Evolutionary conservation across 2,797 vertebrate genomes (phyloP).

Genomic region (Valencia hispanica): DNA sequence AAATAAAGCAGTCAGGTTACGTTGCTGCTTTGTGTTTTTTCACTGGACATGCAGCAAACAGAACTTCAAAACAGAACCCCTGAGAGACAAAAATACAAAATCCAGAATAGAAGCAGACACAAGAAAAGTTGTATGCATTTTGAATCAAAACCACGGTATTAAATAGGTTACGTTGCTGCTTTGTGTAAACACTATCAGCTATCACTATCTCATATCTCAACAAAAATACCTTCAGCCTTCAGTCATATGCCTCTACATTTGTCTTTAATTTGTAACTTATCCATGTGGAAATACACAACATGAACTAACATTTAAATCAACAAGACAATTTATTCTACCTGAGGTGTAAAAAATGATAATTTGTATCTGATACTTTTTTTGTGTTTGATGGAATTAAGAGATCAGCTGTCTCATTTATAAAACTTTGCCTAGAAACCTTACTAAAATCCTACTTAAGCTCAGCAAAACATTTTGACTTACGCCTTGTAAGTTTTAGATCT

Average conservation of each 20-base stretch:
- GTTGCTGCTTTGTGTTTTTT: conserved; percentile 22
- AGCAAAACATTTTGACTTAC: too few relatives aligned
- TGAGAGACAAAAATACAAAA: conserved; percentile 32
- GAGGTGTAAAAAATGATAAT: not conserved
- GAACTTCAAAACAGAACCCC: conserved; percentile 37
- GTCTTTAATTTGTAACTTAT: not conserved
- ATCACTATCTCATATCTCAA: not conserved
- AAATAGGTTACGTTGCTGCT: too few relatives aligned
- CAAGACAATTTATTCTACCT: not conserved
- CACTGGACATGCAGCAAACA: conserved; percentile 18
- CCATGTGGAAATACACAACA: not conserved
- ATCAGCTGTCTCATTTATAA: too few relatives aligned
- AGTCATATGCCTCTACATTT: not conserved
- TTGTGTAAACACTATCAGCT: not conserved
- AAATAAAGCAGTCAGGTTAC: not conserved
- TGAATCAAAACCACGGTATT: conserved; percentile 15
- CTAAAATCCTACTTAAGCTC: too few relatives aligned
- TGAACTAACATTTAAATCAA: not conserved
- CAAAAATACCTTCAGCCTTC: not conserved
- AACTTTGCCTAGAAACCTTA: too few relatives aligned
- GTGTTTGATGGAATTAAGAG: not conserved
- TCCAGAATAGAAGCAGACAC: conserved; percentile 28
- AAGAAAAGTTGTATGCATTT: conserved; percentile 1
- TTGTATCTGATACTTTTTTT: not conserved
- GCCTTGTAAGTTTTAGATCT: too few relatives aligned